Evolutionary conservation across 2,113 vertebrate genomes (phyloP), one percentile per base, ranked within the genome.

Genomic region (Microtus oregoni): DNA sequence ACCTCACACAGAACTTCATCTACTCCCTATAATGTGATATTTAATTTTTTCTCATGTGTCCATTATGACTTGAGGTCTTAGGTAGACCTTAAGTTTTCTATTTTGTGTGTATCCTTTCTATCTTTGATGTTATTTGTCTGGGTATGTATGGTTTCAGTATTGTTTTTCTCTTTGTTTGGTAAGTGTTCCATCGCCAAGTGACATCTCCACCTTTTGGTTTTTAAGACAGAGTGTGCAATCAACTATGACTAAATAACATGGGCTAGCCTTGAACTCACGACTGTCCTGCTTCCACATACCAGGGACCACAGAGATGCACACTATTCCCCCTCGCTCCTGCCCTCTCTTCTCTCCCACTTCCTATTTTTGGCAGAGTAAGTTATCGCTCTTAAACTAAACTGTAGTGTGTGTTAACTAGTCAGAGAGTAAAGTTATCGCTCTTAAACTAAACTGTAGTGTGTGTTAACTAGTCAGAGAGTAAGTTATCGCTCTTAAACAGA

Each of bases 331-430:
- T 68, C 8, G 3, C 30, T 50, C 28, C 28, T 35, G 3, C 13
- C 15, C 17, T 7, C 44, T 47, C 61, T 65, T 47, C 28, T 65
- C 15, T 68, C 17, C 82, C 26, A 30, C 32, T 87, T 55, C n/a
- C 22, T 28, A n/a, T 26, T 70, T 68, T 35, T 24, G 44, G 63
- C 44, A 68, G 92, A 96, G 97, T 96, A 97, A 98, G 95, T 90
- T 97, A 85, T 90, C 79, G 97, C 96, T 95, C 97, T 89, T 97
- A 98, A 97, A 97, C 94, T 76, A 95, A 96, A 91, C 87, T 98
- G 85, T 92, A 98, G 95, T 78, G 94, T 94, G 85, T 90, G 96
- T 75, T 96, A 98, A 96, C 94, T 95, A 95, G 94, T 96, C 94
- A 97, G 91, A 47, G 47, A 47, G 47, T 47, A 47, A 47, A 47